Base-by-base conservation (phyloP, 2,888 invertebrate species). In the Laspeyria flexula region DNA sequence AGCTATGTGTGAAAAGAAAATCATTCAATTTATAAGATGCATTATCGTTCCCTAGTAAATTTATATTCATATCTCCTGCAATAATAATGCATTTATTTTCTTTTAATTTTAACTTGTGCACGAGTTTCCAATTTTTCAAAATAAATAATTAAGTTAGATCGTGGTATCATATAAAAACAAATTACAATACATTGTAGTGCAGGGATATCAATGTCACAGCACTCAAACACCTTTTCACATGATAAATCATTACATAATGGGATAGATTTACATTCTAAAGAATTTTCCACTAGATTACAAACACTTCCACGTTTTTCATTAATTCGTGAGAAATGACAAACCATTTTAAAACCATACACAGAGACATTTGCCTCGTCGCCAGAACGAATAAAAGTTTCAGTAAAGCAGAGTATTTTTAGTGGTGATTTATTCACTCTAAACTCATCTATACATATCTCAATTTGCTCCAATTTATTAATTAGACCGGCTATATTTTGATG, bases 141-240 rank as follows among this genome's bases (percentile, higher is more conserved):
- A 9, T 38, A 44, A 1, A 31, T 13, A 38, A n/a, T n/a, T 9
- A 31, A 6, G 11, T 44, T 37, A 10, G 38, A 29, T n/a, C 5
- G 5, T 5, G 44, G 44, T 44, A 31, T 44, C 15, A 37, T 44
- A 30, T 44, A 44, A 1, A 44, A 12, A 11, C 44, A 44, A 10
- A 44, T 31, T n/a, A 44, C 37, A 1, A 44, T 12, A 44, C 35
- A 35, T 9, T 44, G 35, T 9, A 44, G 10, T 18, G 37, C 5
- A n/a, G 43, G 43, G 15, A 44, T 37, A 9, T 44, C 43, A 6
- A 44, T 12, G 10, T 37, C 43, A 30, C 43, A 44, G 21, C 43
- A 44, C n/a, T 44, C 43, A 27, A 44, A 44, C 9, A 16, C 4
- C 29, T 44, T 44, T 37, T 44, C 43, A 16, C 27, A 18, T 4